Evolutionary conservation across 2,113 vertebrate genomes (phyloP).

Genomic region (Dipodomys ordii): DNA sequence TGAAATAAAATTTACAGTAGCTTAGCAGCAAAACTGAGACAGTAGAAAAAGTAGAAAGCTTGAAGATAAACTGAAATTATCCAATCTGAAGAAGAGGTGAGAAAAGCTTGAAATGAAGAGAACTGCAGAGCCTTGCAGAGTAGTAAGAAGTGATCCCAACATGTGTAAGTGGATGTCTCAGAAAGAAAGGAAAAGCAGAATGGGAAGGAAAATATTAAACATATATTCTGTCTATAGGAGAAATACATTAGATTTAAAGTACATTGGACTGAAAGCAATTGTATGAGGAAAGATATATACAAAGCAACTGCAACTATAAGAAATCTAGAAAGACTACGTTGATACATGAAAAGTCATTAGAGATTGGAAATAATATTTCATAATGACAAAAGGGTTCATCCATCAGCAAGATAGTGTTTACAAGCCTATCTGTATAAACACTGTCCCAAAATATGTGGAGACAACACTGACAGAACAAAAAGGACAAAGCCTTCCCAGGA

Average conservation of each 20-base stretch:
- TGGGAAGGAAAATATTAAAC: background rate
- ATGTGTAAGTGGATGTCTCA: background rate
- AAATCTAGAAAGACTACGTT: slow-evolving; percentile 2
- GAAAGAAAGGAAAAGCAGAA: background rate
- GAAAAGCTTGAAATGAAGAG: background rate
- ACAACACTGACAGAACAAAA: background rate
- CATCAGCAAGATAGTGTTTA: background rate
- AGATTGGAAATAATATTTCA: background rate
- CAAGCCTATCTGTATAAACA: background rate
- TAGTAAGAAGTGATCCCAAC: background rate
- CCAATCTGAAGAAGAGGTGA: background rate
- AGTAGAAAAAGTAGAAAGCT: background rate
- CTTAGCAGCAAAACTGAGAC: background rate
- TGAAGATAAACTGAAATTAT: background rate
- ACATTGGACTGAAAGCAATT: background rate
- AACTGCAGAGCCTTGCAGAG: background rate
- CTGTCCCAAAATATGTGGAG: background rate
- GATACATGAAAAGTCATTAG: background rate
- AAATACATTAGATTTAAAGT: slow-evolving; percentile 2
- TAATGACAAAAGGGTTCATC: slow-evolving; percentile 7
- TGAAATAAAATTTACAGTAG: slow-evolving; percentile 29
- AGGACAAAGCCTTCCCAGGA: background rate
- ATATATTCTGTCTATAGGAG: background rate
- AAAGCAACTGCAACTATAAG: background rate
- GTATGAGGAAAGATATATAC: background rate